phyloP scores from a whole-genome alignment of 2,888 invertebrate genomes.

The Cephus rjabovi region DNA sequence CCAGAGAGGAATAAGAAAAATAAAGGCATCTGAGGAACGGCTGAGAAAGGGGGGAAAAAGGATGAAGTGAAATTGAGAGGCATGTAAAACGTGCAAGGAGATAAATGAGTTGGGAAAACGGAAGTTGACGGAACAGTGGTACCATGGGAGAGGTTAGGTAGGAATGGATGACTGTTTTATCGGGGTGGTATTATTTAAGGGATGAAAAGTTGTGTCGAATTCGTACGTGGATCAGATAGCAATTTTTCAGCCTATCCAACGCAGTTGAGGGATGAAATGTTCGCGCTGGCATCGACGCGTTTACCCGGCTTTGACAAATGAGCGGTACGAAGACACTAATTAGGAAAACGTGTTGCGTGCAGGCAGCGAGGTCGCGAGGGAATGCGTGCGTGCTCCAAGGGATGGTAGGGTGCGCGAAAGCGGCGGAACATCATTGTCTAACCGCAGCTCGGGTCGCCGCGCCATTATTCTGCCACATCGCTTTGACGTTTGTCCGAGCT shows the following conservation, averaged over 20 bases:
- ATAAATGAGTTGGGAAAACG: background rate
- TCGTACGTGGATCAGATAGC: background rate
- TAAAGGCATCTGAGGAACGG: background rate
- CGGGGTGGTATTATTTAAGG: background rate
- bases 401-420: background rate
- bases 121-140: background rate
- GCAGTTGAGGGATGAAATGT: background rate
- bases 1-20: background rate
- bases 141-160: background rate
- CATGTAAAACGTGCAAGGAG: no score
- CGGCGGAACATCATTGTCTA: conserved; percentile 25
- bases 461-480: conserved; percentile 35
- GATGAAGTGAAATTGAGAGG: background rate
- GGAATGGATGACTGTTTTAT: background rate
- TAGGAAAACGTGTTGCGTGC: conserved; percentile 21
- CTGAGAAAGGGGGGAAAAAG: background rate
- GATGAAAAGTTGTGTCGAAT: background rate
- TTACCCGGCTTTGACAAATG: conserved; percentile 33
- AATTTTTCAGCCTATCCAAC: background rate
- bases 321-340: conserved; percentile 38
- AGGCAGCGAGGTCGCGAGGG: background rate
- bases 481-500: conserved; percentile 40
- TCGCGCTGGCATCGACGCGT: background rate
- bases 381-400: background rate
- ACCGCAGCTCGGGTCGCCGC: conserved; percentile 22